Base-by-base conservation (phyloP, 2,888 invertebrate species). In the Mythimna ferrago region DNA sequence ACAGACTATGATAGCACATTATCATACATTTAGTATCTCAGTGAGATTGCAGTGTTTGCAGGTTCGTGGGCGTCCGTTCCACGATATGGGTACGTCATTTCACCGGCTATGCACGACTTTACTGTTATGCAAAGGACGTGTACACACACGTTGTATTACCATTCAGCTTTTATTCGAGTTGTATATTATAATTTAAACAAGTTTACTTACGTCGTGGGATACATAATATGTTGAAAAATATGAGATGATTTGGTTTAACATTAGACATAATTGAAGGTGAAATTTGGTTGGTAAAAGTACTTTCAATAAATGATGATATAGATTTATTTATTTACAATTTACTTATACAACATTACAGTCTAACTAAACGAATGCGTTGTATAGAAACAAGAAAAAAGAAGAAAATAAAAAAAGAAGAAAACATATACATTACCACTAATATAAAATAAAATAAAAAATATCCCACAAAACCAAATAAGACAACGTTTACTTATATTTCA, bases 91-190 rank as follows among this genome's bases (percentile, higher is more conserved):
- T 53, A 88, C 86, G 72, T 66, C 85, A 85, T 87, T 88, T 88
- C 90, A 92, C 92, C 82, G 88, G 81, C 87, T 88, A 90, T 92
- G 89, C 88, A 89, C 85, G 87, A 86, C 84, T 86, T 79, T 87
- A 89, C 87, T 87, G 83, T 83, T 26, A 16, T 58, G 35, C n/a
- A 11, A 80, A 16, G 70, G 66, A 76, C 76, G 71, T 73, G 63
- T 66, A 58, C 41, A 48, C 68, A 69, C 53, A 56, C 79, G 62
- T 85, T 86, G 83, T 89, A 87, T 87, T 87, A 86, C 86, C 88
- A 84, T 88, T 86, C 86, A 85, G 71, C 84, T 70, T 83, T 82
- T 87, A 87, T 86, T 86, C 83, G 81, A 84, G 87, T 87, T 84
- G 64, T 71, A 79, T 86, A 85, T 83, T 26, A 26, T 26, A 87